Percentiles rank a stretch among this genome's conserved stretches.
phyloP scores from a whole-genome alignment of 2,888 invertebrate genomes.

The Phortica magna region DNA sequence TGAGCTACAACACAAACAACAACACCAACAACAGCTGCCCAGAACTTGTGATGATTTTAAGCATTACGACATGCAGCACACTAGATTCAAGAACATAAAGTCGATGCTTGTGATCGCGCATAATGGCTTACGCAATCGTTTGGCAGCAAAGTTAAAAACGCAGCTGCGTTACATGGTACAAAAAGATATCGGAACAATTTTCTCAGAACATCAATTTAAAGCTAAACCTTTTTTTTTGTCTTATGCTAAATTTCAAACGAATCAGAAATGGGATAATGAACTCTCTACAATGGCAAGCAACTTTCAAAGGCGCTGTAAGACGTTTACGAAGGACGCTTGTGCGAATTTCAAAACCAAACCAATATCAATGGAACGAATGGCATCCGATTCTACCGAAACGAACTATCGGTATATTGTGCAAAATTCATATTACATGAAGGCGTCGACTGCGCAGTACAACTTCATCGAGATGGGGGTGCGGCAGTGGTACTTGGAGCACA shows the following conservation, averaged over 20 bases:
- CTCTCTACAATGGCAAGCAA: not conserved
- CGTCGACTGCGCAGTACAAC: not conserved
- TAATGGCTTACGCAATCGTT: constrained; percentile 22
- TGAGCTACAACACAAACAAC: too few species aligned
- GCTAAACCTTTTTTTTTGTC: too few species aligned
- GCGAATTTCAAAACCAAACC: not conserved
- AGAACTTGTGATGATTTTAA: not conserved
- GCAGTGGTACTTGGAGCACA: constrained; percentile 12
- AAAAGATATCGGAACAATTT: not conserved
- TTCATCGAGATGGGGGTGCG: not conserved
- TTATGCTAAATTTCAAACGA: not conserved
- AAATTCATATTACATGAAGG: not conserved
- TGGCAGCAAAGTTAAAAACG: not conserved
- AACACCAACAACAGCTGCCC: not conserved
- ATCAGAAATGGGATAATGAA: not conserved
- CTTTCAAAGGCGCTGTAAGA: not conserved
- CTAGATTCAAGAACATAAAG: not conserved
- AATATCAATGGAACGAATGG: not conserved
- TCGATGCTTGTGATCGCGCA: not conserved
- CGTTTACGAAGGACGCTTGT: not conserved
- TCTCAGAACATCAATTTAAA: too few species aligned
- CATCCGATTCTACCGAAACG: too few species aligned
- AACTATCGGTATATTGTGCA: not conserved
- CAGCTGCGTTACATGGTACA: constrained; percentile 13
- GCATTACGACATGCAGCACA: not conserved